A percentile compares a stretch with the other conserved stretches of the same genome.
These are phyloP conservation scores for Dryadula phaetusa DNA, from an alignment of 2,888 invertebrate species.

Conservation along the genomic window DNA sequence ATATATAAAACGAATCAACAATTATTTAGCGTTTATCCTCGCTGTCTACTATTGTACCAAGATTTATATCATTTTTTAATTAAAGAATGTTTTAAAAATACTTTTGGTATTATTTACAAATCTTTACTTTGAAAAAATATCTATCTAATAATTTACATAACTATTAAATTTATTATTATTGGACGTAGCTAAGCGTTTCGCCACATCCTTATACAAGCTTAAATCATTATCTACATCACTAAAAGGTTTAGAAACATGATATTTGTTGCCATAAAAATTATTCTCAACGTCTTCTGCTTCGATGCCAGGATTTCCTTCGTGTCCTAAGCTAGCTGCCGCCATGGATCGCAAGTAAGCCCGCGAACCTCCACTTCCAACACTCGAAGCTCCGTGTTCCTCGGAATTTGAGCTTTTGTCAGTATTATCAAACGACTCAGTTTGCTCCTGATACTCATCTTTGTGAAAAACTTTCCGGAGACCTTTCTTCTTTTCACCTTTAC, in stretches of 20 bases:
- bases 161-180: slow-evolving; percentile 59
- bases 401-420: slow-evolving; percentile 56
- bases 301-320: slow-evolving; percentile 51
- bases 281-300: slow-evolving; percentile 52
- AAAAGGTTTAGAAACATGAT: slow-evolving; percentile 50
- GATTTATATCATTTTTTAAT: background rate
- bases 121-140: background rate
- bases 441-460: slow-evolving; percentile 75
- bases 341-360: slow-evolving; percentile 60
- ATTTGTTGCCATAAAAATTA: slow-evolving; percentile 52
- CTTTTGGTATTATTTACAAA: slow-evolving; percentile 1
- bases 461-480: slow-evolving; percentile 73
- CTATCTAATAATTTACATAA: slow-evolving; percentile 23
- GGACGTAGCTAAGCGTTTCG: slow-evolving; percentile 57
- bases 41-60: slow-evolving; percentile 6
- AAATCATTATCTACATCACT: slow-evolving; percentile 54
- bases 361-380: slow-evolving; percentile 59
- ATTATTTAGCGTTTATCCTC: slow-evolving; percentile 4
- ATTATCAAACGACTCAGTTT: slow-evolving; percentile 73
- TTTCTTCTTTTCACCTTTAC: slow-evolving; percentile 67
- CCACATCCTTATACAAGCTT: slow-evolving; percentile 60
- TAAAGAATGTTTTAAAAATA: background rate
- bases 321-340: slow-evolving; percentile 55
- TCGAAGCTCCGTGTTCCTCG: slow-evolving; percentile 60
- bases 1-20: background rate